phyloP scores from a whole-genome alignment of 1,140 invertebrate species.

The Globodera ellingtonae region DNA sequence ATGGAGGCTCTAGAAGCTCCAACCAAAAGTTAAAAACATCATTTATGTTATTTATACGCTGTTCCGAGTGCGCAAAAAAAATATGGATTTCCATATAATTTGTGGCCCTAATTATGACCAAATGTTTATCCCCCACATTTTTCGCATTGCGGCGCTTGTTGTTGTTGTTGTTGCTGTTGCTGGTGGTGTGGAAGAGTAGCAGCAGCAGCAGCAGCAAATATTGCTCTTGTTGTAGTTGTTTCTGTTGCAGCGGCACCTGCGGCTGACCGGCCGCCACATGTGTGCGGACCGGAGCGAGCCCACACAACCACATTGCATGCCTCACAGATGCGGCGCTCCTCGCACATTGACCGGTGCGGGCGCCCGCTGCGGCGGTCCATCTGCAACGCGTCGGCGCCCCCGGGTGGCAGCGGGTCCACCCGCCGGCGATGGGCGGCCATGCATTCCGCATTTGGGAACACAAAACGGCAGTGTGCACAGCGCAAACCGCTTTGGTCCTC shows the following conservation, averaged over 20 bases:
- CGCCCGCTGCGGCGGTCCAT: constrained; percentile 2
- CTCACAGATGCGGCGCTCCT: not conserved
- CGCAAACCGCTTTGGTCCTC: not conserved
- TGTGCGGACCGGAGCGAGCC: not conserved
- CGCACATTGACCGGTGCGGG: constrained; percentile 3
- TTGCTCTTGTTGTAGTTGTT: no score
- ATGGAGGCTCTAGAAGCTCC: no score
- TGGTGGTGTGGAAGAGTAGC: not conserved
- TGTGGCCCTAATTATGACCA: no score
- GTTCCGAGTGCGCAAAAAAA: no score
- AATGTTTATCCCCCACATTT: not conserved
- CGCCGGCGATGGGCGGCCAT: not conserved
- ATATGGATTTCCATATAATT: no score
- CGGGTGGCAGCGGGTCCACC: not conserved
- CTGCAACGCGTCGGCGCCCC: not conserved
- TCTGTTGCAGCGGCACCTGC: no score
- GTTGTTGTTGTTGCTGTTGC: no score
- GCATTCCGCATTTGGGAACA: constrained; percentile 4
- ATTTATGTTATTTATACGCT: no score
- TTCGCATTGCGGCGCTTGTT: not conserved
- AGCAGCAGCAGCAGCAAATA: no score
- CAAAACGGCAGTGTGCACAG: not conserved
- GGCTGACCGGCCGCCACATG: not conserved
- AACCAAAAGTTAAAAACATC: no score
- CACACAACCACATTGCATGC: not conserved